Conservation (phyloP, 2,797 vertebrate genomes). For the Euthynnus affinis region DNA sequence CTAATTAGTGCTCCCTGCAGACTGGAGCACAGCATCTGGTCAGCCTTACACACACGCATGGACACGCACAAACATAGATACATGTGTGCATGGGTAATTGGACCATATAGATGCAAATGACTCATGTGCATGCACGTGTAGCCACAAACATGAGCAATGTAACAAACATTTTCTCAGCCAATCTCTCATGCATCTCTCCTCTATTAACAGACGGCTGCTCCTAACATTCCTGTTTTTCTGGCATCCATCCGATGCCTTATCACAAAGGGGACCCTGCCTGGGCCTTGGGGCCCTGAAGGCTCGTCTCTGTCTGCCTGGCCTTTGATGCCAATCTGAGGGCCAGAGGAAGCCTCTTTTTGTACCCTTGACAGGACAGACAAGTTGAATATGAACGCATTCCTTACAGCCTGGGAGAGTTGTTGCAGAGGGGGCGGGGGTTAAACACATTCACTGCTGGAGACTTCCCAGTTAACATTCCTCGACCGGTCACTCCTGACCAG, state of each 20-base stretch:
- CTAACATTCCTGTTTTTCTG: constrained; percentile 61
- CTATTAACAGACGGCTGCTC: constrained; percentile 2
- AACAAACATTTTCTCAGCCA: constrained; percentile 11
- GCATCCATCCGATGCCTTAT: constrained; percentile 50
- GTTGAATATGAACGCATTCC: constrained; percentile 49
- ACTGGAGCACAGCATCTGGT: constrained; percentile 73
- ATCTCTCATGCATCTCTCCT: constrained; percentile 25
- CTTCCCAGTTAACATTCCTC: constrained; percentile 50
- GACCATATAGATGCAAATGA: constrained; percentile 40
- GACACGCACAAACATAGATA: not conserved
- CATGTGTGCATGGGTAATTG: constrained; percentile 16
- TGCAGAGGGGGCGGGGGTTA: constrained; percentile 13
- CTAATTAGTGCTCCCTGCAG: constrained; percentile 77
- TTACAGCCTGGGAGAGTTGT: constrained; percentile 17
- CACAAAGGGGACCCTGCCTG: constrained; percentile 42
- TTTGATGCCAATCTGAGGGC: constrained; percentile 69
- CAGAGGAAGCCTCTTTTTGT: constrained; percentile 46
- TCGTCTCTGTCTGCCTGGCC: constrained; percentile 47
- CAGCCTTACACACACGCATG: constrained; percentile 38
- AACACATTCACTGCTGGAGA: constrained; percentile 32
- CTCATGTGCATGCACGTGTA: not conserved
- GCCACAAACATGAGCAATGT: constrained; percentile 16
- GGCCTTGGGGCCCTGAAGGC: constrained; percentile 38
- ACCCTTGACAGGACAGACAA: constrained; percentile 35
- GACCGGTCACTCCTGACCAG: constrained; percentile 31